Base-by-base conservation (phyloP, 2,888 invertebrate genomes). In the Synergus japonicus region DNA sequence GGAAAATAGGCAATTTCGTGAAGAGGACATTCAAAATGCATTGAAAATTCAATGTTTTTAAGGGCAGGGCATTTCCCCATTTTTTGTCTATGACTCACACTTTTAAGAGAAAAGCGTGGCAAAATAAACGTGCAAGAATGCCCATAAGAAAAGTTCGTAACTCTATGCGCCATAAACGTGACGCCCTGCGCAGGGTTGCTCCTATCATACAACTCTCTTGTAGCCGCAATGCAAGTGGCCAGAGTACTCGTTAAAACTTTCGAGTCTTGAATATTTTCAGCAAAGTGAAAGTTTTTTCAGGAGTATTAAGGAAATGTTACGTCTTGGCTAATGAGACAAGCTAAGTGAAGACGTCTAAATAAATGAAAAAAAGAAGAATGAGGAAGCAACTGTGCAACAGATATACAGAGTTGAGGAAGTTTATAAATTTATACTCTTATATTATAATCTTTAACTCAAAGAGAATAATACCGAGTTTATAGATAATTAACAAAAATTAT, bases 181-280 rank as follows among this genome's bases (percentile, higher is more conserved):
- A 76, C 29, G 43, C 76, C 29, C 46, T n/a, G 18, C 37, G 29
- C 22, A 41, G 63, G 76, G 43, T 60, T 64, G 41, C 43, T 73
- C n/a, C 54, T 54, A 73, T 73, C 69, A 54, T 54, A n/a, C 69
- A 69, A 46, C 73, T 37, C 44, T 44, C 15, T 12, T 73, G 64
- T 29, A 77, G 78, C 73, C 69, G 46, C 79, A 63, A 49, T 67
- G 49, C 77, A 69, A 77, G 76, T 46, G 73, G 73, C 54, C 69
- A 65, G 78, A 80, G 80, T 66, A 73, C 82, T 82, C 82, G 80
- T 82, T 82, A 82, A 79, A 82, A 82, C 79, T 82, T 82, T 44
- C 64, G 73, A 80, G 54, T 73, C 76, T 78, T 80, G 79, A 80
- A 82, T 80, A 82, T 80, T 80, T 79, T 73, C 76, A 69, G 37